A percentile compares a stretch with the other conserved stretches of the same genome.
Conservation (phyloP, 2,797 vertebrate genomes). For the Falco rusticolus region DNA sequence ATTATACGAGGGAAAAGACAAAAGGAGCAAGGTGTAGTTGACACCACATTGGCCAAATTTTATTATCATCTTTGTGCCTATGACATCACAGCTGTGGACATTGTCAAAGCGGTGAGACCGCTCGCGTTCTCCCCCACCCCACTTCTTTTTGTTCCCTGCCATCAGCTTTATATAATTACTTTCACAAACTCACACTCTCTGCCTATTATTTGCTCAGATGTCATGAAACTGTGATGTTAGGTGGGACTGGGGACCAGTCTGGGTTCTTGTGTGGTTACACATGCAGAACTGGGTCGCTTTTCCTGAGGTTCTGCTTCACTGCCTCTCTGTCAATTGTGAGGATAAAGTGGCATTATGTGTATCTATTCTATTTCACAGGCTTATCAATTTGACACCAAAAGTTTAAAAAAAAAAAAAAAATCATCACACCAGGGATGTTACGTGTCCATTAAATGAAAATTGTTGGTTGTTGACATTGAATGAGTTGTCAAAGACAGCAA, state of each 20-base stretch:
- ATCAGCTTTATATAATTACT: constrained; percentile 75
- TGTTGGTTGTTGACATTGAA: constrained; percentile 63
- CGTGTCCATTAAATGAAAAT: constrained; percentile 55
- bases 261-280: constrained; percentile 26
- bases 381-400: constrained; percentile 68
- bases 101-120: constrained; percentile 60
- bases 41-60: constrained; percentile 78
- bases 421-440: constrained; percentile 57
- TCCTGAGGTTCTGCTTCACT: constrained; percentile 63
- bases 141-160: constrained; percentile 56
- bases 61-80: constrained; percentile 76
- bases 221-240: constrained; percentile 39
- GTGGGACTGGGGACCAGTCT: constrained; percentile 30
- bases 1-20: constrained; percentile 78
- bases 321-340: constrained; percentile 58
- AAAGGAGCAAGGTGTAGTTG: constrained; percentile 81
- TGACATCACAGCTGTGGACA: constrained; percentile 81
- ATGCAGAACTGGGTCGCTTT: constrained; percentile 47
- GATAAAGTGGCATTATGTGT: constrained; percentile 70
- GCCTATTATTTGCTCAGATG: constrained; percentile 69
- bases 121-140: background rate
- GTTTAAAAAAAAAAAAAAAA: constrained; percentile 40
- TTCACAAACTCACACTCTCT: constrained; percentile 66
- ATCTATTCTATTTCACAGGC: constrained; percentile 68
- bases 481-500: constrained; percentile 46